Base-by-base conservation (phyloP, 2,888 invertebrate species). In the Chaitophorus viminalis region DNA sequence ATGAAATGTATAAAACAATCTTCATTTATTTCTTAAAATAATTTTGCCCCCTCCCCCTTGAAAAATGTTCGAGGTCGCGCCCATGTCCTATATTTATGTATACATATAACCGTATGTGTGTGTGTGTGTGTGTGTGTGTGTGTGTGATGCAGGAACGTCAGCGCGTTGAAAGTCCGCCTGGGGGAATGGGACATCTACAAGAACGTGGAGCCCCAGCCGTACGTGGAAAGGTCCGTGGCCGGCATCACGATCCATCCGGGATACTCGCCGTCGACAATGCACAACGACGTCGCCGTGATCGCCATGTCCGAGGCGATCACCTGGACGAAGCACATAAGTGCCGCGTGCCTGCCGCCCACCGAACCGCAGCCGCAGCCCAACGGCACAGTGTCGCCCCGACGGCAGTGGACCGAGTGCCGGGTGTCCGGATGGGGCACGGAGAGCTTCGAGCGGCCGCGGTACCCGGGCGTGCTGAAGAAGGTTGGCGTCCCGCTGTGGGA, bases 221-320 rank as follows among this genome's bases (percentile, higher is more conserved):
- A 93, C 89, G 93, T 94, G 90, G 95, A 95, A 90, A 93, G 94
- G 89, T 91, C 91, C 9, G 92, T 95, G 0, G 90, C 92, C 9
- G 93, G 92, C 90, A 93, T 95, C 70, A 93, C 93, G 89, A 92
- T 94, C 14, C 94, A 95, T 90, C 93, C 95, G 0, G 93, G 93
- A 29, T 98, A 94, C 91, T 94, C 95, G 90, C 91, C 94, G 0
- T 93, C 92, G 87, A 96, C 95, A 89, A 92, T 97, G 76, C 94
- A 94, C 90, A 96, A 96, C 91, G 96, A 97, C 91, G 93, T 98
- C 65, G 97, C 97, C 1, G 93, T 98, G 0, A 91, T 98, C 52
- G 93, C 94, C 89, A 91, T 98, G n/a, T 92, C 93, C 33, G 1
- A 91, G 90, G 88, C 92, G 91, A 1, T 92, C 33, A 89, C 31